A percentile compares a stretch with the other conserved stretches of the same genome.
phyloP scores from a whole-genome alignment of 2,113 vertebrate genomes.

The Apus apus region DNA sequence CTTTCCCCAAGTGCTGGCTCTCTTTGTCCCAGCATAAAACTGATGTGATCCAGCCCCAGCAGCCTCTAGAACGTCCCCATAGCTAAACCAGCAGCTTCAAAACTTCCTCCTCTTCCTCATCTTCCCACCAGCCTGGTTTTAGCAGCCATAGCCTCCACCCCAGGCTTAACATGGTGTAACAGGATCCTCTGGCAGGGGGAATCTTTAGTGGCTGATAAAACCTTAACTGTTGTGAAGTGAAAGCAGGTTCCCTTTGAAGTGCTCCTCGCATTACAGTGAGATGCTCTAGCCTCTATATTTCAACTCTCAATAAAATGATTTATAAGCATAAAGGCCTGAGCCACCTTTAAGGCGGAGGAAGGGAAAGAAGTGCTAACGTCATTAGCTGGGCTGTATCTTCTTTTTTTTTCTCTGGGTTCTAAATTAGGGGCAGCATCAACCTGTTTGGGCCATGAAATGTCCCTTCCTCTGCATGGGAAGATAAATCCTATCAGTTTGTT shows the following conservation, averaged over 20 bases:
- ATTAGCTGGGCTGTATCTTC: neutral
- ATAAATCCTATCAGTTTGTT: neutral
- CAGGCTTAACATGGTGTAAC: constrained; percentile 43
- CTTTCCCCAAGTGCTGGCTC: neutral
- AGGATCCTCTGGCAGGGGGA: constrained; percentile 58
- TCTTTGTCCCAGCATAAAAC: neutral
- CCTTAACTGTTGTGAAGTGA: constrained; percentile 26
- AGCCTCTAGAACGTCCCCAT: neutral
- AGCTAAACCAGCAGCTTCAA: neutral
- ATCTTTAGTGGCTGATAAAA: constrained; percentile 63
- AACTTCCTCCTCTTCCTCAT: neutral
- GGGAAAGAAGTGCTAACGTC: neutral
- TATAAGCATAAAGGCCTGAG: constrained; percentile 46
- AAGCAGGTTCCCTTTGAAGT: constrained; percentile 64
- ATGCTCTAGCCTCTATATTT: constrained; percentile 40
- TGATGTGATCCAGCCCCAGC: accelerated
- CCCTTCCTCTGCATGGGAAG: neutral
- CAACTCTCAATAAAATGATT: constrained; percentile 69
- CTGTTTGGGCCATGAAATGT: neutral
- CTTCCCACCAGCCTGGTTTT: neutral
- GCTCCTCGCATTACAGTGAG: constrained; percentile 17
- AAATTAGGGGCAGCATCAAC: constrained; percentile 7
- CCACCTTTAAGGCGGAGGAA: constrained; percentile 4
- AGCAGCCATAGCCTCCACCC: neutral
- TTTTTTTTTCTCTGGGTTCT: neutral